A percentile compares a stretch with the other conserved stretches of the same genome.
Conservation (phyloP, 2,113 vertebrate species). For the Dryoscopus gambensis region DNA sequence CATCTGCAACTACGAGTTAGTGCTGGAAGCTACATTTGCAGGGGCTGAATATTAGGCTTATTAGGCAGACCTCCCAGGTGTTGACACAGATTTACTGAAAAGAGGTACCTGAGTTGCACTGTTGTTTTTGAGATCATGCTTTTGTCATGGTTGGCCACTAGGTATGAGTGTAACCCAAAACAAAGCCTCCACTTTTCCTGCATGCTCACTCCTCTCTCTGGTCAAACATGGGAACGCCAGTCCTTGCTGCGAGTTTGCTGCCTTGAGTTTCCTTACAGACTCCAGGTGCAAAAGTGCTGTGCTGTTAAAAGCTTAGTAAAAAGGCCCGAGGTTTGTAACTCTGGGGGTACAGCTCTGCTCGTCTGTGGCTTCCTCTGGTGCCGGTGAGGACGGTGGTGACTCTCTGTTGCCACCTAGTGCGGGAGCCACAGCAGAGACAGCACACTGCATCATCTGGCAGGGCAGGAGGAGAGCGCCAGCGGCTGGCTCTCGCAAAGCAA, state of each 20-base stretch:
- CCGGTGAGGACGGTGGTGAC: neutral
- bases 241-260: neutral
- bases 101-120: neutral
- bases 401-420: slow-evolving; percentile 38
- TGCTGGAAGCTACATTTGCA: neutral
- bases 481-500: neutral
- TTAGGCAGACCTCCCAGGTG: neutral
- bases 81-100: neutral
- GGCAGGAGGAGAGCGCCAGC: neutral
- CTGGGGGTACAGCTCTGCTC: fast-evolving
- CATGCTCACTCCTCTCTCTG: neutral
- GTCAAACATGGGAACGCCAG: neutral
- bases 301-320: neutral
- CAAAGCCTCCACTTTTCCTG: fast-evolving
- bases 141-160: neutral
- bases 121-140: neutral
- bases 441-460: fast-evolving
- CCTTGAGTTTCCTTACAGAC: neutral
- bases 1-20: neutral
- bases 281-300: neutral
- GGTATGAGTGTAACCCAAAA: neutral
- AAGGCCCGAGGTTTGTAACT: neutral
- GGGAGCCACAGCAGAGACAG: neutral
- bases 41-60: neutral
- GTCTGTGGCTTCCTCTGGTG: neutral